Evolutionary conservation across 2,888 invertebrate species (phyloP), one percentile per base, ranked within the genome.

Genomic region (Hirudinaria manillensis): DNA sequence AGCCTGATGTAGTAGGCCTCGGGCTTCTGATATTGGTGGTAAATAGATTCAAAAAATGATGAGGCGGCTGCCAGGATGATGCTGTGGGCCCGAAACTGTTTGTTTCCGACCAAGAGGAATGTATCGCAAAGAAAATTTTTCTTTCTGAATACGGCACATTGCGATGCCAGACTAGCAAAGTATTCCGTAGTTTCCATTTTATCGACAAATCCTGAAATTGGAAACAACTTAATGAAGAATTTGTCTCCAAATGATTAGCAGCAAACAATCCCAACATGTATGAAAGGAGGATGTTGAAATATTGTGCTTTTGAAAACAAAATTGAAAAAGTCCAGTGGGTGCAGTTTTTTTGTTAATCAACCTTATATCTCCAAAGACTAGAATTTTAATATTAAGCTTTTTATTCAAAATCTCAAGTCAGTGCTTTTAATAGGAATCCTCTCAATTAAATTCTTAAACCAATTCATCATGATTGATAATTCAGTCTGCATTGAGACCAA

Each of bases 61-160:
- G 70, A 76, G 56, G 75, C 71, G 21, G 77, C 71, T 45, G 77
- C 77, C 55, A 77, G 68, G 45, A 77, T 24, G 10, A 72, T 45
- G 53, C 77, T 70, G 24, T 77, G 77, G n/a, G 75, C 77, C 38
- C 56, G 53, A 36, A 77, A 71, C 36, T 77, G 70, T 61, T 56
- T 75, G 24, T 53, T 70, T 21, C 75, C 77, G 6, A 71, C 72
- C 55, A 77, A n/a, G n/a, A 77, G 75, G 29, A 77, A 29, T 61
- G 77, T 75, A 38, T 77, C 77, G 38, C 77, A 77, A 0, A 77
- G 66, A 36, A 73, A 73, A n/a, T 70, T 72, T 21, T 45, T 76
- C 66, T 70, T 68, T 29, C 76, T 56, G 36, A 76, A 76, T 16
- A 61, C 19, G 1, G 65, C 36, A 65, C 73, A 65, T 24, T 51